Base-by-base conservation (phyloP, 2,113 vertebrate species). In the Labeo catla region DNA sequence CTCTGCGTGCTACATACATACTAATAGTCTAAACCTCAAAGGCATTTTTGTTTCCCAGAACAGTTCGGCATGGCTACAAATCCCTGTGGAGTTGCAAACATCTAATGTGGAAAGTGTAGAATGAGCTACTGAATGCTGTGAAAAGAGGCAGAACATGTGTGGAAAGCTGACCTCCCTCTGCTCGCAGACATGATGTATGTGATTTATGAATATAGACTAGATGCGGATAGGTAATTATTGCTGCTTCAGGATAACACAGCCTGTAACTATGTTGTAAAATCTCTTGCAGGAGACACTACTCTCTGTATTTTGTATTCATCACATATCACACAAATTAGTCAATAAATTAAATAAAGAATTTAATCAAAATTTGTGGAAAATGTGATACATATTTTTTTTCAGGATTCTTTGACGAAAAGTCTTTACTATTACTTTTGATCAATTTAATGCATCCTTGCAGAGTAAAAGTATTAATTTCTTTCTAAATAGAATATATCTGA, bases 11-110 rank as follows among this genome's bases (percentile, higher is more conserved):
- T 73, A 79, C 19, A 52, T 78, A 79, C 19, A 52, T 74, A 65
- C 76, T 78, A 59, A 86, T 73, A n/a, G 78, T 45, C 61, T 52
- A 28, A 82, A 10, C 81, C 79, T 83, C 43, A 79, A 73, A 68
- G 73, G 8, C 83, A 81, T 78, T 74, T 87, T 83, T 87, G 88
- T 86, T 87, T 89, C 68, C 43, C 28, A 78, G 16, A 78, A 78
- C 76, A 50, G 83, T 85, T 77, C 83, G 28, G 79, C 47, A 70
- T 63, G 76, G 19, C 28, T 52, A 23, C 85, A 57, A 88, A 63
- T 8, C 84, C 84, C 78, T 61, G 72, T 39, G 59, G 66, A 76
- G 50, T 81, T 77, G 52, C 70, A 83, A 63, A 49, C 43, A 79
- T 81, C 78, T 65, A 72, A 76, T 52, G 68, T 76, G 11, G 28